These are phyloP conservation scores for Mastomys coucha DNA, from an alignment of 2,113 vertebrate genomes.

Conservation along the genomic window DNA sequence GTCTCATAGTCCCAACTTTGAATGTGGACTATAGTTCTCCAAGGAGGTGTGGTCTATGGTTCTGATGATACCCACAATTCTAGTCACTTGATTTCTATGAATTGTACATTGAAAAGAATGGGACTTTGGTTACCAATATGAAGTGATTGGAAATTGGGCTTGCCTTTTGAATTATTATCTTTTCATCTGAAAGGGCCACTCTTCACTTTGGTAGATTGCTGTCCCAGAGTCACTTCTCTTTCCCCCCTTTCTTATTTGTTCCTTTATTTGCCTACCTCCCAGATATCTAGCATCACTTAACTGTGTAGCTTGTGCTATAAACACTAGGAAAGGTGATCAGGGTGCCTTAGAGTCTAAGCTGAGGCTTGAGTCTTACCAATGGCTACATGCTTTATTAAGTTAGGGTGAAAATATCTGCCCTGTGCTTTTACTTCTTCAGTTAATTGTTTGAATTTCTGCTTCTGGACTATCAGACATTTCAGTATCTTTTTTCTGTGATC, in stretches of 20 bases:
- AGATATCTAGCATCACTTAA: slow-evolving; percentile 1
- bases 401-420: neutral
- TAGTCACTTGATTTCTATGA: slow-evolving; percentile 32
- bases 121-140: neutral
- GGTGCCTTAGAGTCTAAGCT: neutral
- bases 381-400: neutral
- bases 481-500: slow-evolving; percentile 11
- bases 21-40: slow-evolving; percentile 43
- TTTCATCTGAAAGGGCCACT: neutral
- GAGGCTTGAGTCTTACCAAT: neutral
- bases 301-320: neutral
- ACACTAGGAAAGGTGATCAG: neutral
- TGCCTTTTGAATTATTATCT: slow-evolving; percentile 28
- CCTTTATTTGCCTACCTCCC: neutral
- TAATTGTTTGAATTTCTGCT: neutral
- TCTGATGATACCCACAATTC: slow-evolving; percentile 8
- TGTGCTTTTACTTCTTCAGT: slow-evolving; percentile 20
- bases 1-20: neutral
- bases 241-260: slow-evolving; percentile 36
- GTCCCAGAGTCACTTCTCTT: neutral
- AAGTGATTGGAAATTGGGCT: slow-evolving; percentile 28
- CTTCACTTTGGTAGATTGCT: slow-evolving; percentile 37
- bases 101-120: slow-evolving; percentile 4
- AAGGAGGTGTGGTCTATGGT: neutral
- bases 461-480: neutral